Conservation (phyloP, 2,888 invertebrate species). For the Portevinia maculata region DNA sequence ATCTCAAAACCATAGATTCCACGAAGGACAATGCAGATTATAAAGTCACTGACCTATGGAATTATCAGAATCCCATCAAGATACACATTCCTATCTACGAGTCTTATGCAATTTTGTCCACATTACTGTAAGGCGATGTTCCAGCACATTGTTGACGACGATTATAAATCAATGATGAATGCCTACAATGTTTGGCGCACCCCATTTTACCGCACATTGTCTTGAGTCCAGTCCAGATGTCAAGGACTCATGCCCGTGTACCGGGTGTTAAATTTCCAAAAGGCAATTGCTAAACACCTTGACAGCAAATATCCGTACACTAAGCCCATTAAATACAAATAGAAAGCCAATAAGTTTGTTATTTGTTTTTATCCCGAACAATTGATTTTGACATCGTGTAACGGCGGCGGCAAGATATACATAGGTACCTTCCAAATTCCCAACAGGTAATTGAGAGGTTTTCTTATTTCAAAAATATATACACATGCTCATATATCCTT, state of each 20-base stretch:
- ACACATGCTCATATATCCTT: background rate
- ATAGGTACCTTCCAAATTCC: constrained; percentile 1
- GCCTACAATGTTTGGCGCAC: constrained; percentile 61
- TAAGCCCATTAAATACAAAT: constrained; percentile 68
- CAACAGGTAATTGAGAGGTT: constrained; percentile 74
- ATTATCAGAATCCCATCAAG: background rate
- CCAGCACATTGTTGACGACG: constrained; percentile 42
- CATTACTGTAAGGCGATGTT: constrained; percentile 6
- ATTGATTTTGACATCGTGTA: constrained; percentile 66
- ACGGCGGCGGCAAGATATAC: constrained; percentile 53
- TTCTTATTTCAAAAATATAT: constrained; percentile 34
- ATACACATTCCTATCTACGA: constrained; percentile 5
- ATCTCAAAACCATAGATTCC: too few relatives aligned
- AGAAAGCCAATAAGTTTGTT: constrained; percentile 74
- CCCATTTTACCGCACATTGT: constrained; percentile 53
- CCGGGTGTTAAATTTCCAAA: constrained; percentile 67
- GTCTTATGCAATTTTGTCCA: constrained; percentile 31
- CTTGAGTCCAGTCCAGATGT: constrained; percentile 73
- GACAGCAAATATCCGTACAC: constrained; percentile 63
- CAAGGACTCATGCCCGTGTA: constrained; percentile 66
- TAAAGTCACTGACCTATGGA: background rate
- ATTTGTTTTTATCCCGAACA: constrained; percentile 73
- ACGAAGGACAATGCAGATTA: background rate
- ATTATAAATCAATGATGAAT: constrained; percentile 69
- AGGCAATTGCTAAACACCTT: constrained; percentile 69